Evolutionary conservation across 2,888 invertebrate genomes (phyloP).

Genomic region (Epirrhoe tristata): DNA sequence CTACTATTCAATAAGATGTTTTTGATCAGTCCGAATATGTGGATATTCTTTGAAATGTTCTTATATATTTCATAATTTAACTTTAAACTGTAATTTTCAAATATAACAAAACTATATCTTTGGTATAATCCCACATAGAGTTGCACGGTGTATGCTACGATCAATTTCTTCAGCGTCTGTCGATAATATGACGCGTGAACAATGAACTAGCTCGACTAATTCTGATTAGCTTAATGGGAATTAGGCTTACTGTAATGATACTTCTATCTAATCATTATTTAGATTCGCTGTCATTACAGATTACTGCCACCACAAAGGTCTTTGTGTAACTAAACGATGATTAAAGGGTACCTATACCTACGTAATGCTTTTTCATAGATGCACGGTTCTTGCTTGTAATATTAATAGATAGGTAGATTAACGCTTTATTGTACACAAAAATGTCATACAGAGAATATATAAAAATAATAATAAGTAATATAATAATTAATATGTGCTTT

Average conservation of each 20-base stretch:
- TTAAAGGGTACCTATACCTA: conserved; percentile 28
- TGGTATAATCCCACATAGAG: no score
- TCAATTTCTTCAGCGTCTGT: background rate
- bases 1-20: no score
- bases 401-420: no score
- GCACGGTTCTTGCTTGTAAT: conserved; percentile 33
- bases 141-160: no score
- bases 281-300: conserved; percentile 47
- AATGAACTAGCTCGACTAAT: conserved; percentile 1
- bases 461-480: conserved; percentile 5
- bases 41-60: no score
- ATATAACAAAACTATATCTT: no score
- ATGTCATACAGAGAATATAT: no score
- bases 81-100: no score
- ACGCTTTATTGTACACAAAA: no score
- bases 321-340: conserved; percentile 41
- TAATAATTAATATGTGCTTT: conserved; percentile 6
- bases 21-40: no score
- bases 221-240: conserved; percentile 16
- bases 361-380: conserved; percentile 26
- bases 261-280: conserved; percentile 38
- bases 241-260: conserved; percentile 21
- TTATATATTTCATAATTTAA: no score
- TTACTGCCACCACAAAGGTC: conserved; percentile 39
- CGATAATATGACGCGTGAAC: background rate